phyloP scores from a whole-genome alignment of 2,113 vertebrate species.

The Onychostoma macrolepis region DNA sequence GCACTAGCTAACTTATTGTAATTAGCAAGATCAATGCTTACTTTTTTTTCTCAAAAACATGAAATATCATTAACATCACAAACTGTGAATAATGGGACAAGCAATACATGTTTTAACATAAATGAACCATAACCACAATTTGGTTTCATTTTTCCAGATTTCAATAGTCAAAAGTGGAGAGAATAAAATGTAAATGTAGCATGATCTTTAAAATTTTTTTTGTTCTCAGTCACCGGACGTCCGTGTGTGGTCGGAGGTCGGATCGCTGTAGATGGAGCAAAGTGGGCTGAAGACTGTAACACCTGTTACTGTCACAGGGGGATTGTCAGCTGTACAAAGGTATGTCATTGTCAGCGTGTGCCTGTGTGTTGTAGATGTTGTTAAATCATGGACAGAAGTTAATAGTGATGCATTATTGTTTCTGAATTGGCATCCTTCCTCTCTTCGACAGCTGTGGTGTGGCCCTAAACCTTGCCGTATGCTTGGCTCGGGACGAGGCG shows the following conservation, averaged over 20 bases:
- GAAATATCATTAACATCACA: background rate
- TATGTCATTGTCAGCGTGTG: conserved; percentile 59
- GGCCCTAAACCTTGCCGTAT: conserved; percentile 81
- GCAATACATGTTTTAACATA: background rate
- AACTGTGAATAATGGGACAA: background rate
- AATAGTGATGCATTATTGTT: background rate
- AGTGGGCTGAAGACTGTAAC: conserved; percentile 87
- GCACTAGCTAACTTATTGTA: background rate
- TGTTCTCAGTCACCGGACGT: conserved; percentile 77
- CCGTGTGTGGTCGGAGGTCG: conserved; percentile 76
- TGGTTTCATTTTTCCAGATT: background rate
- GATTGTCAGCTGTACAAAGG: conserved; percentile 86
- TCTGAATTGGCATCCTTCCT: background rate
- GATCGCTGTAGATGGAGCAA: conserved; percentile 78
- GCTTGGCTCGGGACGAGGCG: conserved; percentile 68
- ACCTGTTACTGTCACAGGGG: conserved; percentile 83
- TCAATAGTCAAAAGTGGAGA: background rate
- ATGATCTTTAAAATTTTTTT: background rate
- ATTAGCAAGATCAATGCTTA: background rate
- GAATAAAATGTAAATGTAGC: background rate
- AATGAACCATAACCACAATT: background rate
- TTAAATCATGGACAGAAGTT: background rate
- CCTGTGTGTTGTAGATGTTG: background rate
- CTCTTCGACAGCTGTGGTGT: conserved; percentile 79
- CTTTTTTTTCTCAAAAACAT: background rate